Conservation (phyloP, 2,113 vertebrate genomes). For the Periophthalmus modestus region DNA sequence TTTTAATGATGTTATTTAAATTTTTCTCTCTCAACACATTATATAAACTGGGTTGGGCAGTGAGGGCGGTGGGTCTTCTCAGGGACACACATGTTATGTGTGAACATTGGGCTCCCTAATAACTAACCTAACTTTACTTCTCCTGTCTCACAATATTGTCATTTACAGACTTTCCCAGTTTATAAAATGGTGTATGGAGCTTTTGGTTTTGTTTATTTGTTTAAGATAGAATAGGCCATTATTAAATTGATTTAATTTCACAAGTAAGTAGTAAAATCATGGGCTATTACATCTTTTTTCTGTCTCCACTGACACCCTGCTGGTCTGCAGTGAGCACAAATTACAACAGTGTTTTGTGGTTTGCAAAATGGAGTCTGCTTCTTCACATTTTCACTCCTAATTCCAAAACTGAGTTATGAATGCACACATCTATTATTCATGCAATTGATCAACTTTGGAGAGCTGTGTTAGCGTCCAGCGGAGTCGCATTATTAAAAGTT, state of each 20-base stretch:
- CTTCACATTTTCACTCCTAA: conserved; percentile 15
- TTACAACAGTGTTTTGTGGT: conserved; percentile 17
- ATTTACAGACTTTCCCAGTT: too few species aligned
- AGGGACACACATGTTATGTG: too few species aligned
- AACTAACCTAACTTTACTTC: background rate
- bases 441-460: conserved; percentile 28
- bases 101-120: too few species aligned
- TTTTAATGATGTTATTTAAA: too few species aligned
- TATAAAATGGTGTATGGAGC: background rate
- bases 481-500: background rate
- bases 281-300: background rate
- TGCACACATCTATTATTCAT: conserved; percentile 46
- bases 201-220: background rate
- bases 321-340: conserved; percentile 13
- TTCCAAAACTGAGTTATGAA: conserved; percentile 45
- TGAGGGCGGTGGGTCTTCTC: background rate
- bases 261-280: too few species aligned
- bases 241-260: background rate
- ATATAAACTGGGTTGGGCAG: background rate
- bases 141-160: background rate
- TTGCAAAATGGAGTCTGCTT: conserved; percentile 13
- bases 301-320: background rate
- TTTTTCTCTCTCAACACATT: background rate
- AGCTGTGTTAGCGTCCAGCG: background rate
- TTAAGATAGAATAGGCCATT: background rate